phyloP scores from a whole-genome alignment of 2,113 vertebrate genomes.

The Alligator mississippiensis region DNA sequence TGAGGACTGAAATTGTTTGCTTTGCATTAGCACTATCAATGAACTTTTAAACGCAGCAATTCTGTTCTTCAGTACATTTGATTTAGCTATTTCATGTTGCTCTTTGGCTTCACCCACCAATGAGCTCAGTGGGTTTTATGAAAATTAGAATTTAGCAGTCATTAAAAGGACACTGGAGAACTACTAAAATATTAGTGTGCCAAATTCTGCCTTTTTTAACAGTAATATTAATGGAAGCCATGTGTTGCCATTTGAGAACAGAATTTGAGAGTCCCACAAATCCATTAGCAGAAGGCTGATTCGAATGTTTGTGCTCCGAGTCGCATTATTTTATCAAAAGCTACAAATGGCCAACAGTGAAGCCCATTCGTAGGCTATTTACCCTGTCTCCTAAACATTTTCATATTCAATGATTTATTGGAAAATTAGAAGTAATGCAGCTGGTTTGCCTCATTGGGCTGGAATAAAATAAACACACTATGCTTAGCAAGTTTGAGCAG shows the following conservation, averaged over 20 bases:
- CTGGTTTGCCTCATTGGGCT: constrained; percentile 32
- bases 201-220: not conserved
- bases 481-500: constrained; percentile 35
- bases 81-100: constrained; percentile 16
- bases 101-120: not conserved
- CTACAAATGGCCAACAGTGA: not conserved
- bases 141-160: not conserved
- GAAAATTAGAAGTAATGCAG: not conserved
- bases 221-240: not conserved
- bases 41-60: not conserved
- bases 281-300: not conserved
- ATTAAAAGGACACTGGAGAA: not conserved
- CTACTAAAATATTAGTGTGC: not conserved
- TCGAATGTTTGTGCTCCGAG: not conserved
- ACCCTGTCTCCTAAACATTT: not conserved
- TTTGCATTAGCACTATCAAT: constrained; percentile 1
- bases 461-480: constrained; percentile 30
- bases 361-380: not conserved
- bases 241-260: not conserved
- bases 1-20: constrained; percentile 21
- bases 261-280: not conserved
- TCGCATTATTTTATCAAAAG: not conserved
- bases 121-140: not conserved
- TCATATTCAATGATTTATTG: constrained; percentile 12
- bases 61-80: not conserved